These are phyloP conservation scores for Rotaria macrura DNA, from an alignment of 2,888 invertebrate species.

Conservation along the genomic window DNA sequence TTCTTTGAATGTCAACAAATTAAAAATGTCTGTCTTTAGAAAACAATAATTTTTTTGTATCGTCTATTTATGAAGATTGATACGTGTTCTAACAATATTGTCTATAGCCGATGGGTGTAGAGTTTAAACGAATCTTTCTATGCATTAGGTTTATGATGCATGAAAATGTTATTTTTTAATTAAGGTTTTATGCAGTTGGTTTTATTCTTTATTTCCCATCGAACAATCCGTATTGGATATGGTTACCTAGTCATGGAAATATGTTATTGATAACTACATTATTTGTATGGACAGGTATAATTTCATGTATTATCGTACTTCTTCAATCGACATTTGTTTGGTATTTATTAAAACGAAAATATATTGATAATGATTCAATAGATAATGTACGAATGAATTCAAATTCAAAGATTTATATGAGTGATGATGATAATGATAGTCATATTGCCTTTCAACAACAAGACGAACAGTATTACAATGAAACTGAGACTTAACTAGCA, in stretches of 20 bases:
- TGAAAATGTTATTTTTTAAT: too few species aligned
- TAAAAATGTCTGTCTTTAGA: too few species aligned
- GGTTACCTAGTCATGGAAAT: constrained; percentile 37
- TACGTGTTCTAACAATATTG: too few species aligned
- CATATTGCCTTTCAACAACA: neutral
- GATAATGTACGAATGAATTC: neutral
- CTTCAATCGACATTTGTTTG: neutral
- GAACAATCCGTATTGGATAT: constrained; percentile 38
- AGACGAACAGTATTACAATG: too few species aligned
- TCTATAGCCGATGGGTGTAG: too few species aligned
- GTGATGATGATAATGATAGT: neutral
- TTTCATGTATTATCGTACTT: neutral
- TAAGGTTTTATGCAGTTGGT: constrained; percentile 41
- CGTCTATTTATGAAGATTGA: too few species aligned
- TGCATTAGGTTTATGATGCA: too few species aligned
- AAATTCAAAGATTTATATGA: neutral
- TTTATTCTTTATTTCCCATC: constrained; percentile 53
- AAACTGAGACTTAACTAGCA: too few species aligned
- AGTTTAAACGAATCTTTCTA: too few species aligned
- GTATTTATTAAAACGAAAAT: neutral
- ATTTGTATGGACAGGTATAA: neutral
- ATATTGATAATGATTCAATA: neutral
- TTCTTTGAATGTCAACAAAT: too few species aligned
- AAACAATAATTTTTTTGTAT: too few species aligned
- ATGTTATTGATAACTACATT: neutral